These are phyloP conservation scores for Cotesia chilonis DNA, from an alignment of 1,140 invertebrate species.

Conservation along the genomic window DNA sequence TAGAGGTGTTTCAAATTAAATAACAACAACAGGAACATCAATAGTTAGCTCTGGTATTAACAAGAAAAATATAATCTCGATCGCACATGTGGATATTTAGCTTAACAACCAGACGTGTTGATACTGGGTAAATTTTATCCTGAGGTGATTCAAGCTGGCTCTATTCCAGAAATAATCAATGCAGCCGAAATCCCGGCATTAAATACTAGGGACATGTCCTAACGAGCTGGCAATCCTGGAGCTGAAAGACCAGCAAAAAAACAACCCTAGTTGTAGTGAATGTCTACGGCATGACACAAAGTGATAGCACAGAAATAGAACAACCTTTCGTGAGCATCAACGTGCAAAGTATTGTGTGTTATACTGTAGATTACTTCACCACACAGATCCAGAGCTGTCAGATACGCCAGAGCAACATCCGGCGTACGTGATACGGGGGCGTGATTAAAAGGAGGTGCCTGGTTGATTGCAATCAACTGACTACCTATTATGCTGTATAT, in stretches of 20 bases:
- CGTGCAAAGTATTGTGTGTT: not conserved
- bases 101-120: no score
- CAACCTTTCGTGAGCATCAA: not conserved
- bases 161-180: conserved; percentile 32
- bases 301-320: conserved; percentile 1
- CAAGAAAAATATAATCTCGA: no score
- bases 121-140: conserved; percentile 6
- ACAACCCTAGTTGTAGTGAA: not conserved
- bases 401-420: conserved; percentile 24
- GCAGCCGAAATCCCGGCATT: conserved; percentile 35
- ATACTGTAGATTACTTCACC: no score
- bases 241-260: not conserved
- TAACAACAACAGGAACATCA: not conserved
- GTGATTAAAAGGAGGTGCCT: conserved; percentile 35
- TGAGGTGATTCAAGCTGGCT: conserved; percentile 24
- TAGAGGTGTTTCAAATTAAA: conserved; percentile 10
- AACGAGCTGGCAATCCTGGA: conserved; percentile 34
- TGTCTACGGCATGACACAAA: not conserved
- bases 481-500: not conserved
- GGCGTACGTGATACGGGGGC: conserved; percentile 30
- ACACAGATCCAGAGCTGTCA: conserved; percentile 21
- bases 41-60: no score
- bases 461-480: conserved; percentile 31
- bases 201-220: conserved; percentile 31
- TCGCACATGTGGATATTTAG: no score